Evolutionary conservation across 2,797 vertebrate species (phyloP), one percentile per base, ranked within the genome.

Genomic region (Halcyon leucocephala): DNA sequence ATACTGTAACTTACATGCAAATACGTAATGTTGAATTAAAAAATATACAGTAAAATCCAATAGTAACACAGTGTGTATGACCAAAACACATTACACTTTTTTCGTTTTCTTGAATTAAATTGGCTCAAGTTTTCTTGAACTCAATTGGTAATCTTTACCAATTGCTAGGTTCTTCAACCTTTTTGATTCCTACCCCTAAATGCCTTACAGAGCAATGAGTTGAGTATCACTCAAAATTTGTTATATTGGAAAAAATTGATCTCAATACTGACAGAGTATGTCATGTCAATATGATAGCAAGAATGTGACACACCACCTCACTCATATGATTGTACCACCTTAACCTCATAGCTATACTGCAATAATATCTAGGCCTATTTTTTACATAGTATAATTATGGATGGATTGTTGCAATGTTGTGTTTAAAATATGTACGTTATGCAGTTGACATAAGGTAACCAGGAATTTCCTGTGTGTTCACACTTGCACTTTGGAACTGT

Each of bases 11-110:
- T 58, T 66, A 48, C 18, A 22, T 42, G 16, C 0, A 94, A 66
- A 58, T 20, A 4, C 8, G 4, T 22, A 42, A 73, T 19, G 2
- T 21, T 9, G 15, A 66, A 41, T 70, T 66, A 3, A 83, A 86
- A 52, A n/a, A 60, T 8, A 54, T 6, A 12, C 0, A 0, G 29
- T 39, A 73, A 76, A 72, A 19, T 1, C 4, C 10, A 77, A 31
- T 13, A 51, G 13, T 12, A 64, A 17, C 10, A 28, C 5, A 17
- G 4, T 17, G 26, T 2, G 1, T 22, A 39, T 25, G 26, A 78
- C 10, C 12, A 83, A 95, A 94, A 42, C 6, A n/a, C 13, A 46
- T 2, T 0, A 21, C 7, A 4, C 0, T 7, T 61, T 51, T 74
- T 76, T 31, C 14, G 22, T 62, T 93, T 48, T 48, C 46, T 48